These are phyloP conservation scores for Cordylochernes scorpioides DNA, from an alignment of 2,888 invertebrate genomes.

Conservation along the genomic window DNA sequence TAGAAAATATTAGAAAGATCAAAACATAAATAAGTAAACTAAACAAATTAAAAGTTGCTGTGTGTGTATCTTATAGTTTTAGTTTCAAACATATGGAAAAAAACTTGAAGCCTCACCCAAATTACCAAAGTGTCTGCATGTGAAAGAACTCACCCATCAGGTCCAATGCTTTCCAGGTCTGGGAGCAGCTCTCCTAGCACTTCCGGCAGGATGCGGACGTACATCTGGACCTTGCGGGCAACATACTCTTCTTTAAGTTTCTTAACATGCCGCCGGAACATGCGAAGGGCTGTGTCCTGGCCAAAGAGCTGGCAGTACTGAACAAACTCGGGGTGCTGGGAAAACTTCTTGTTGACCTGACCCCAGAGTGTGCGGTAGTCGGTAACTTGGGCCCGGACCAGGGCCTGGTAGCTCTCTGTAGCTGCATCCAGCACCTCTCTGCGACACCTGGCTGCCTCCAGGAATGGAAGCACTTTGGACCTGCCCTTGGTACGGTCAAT, in stretches of 20 bases:
- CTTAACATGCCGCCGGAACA: constrained; percentile 49
- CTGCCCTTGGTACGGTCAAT: constrained; percentile 64
- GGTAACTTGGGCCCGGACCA: constrained; percentile 43
- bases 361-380: constrained; percentile 54
- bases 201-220: constrained; percentile 46
- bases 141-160: constrained; percentile 30
- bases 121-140: too few species aligned
- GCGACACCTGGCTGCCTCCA: constrained; percentile 55
- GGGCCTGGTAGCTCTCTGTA: constrained; percentile 61
- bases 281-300: constrained; percentile 46
- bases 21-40: too few species aligned
- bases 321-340: constrained; percentile 60
- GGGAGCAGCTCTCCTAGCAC: constrained; percentile 49
- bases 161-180: constrained; percentile 38
- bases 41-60: too few species aligned
- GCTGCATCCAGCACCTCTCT: constrained; percentile 68
- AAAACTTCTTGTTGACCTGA: constrained; percentile 53
- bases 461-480: constrained; percentile 32
- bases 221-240: constrained; percentile 42
- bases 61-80: too few species aligned
- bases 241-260: constrained; percentile 54
- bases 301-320: constrained; percentile 67
- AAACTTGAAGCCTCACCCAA: too few species aligned
- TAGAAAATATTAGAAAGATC: too few species aligned
- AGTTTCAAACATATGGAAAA: too few species aligned